A percentile compares a stretch with the other conserved stretches of the same genome.
phyloP scores from a whole-genome alignment of 2,797 vertebrate species.

The Cottoperca gobio region DNA sequence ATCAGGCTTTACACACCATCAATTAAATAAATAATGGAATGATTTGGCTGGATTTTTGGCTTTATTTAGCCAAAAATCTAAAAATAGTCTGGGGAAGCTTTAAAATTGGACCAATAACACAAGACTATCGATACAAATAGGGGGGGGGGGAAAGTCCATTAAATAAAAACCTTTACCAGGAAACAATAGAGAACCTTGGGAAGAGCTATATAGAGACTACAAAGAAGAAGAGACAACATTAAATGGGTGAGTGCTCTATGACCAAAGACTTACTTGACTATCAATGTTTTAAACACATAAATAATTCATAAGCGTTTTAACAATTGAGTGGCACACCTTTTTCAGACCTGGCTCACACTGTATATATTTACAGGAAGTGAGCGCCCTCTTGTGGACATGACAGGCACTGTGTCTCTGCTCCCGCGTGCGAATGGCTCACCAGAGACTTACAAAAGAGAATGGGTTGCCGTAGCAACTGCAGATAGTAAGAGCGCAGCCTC shows the following conservation, averaged over 20 bases:
- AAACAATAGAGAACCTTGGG: neutral
- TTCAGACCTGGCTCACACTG: neutral
- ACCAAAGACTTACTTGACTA: neutral
- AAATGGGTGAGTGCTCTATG: neutral
- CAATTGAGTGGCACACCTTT: neutral
- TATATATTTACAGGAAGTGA: constrained; percentile 28
- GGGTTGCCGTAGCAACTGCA: constrained; percentile 82
- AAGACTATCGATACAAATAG: no score
- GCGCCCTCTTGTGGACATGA: constrained; percentile 65
- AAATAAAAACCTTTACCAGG: neutral
- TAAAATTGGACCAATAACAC: neutral
- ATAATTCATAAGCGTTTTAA: constrained; percentile 2
- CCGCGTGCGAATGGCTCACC: constrained; percentile 26
- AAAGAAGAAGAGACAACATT: neutral
- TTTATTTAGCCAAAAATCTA: neutral
- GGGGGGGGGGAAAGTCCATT: neutral
- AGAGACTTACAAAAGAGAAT: constrained; percentile 58
- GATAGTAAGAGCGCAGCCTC: constrained; percentile 69
- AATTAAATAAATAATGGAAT: neutral
- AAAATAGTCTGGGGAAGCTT: neutral
- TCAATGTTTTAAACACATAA: constrained; percentile 1
- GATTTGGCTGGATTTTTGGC: neutral
- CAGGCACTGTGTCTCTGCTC: constrained; percentile 17
- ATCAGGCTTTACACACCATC: neutral
- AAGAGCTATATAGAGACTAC: neutral